Conservation (phyloP, 2,888 invertebrate genomes). For the Apamea crenata region DNA sequence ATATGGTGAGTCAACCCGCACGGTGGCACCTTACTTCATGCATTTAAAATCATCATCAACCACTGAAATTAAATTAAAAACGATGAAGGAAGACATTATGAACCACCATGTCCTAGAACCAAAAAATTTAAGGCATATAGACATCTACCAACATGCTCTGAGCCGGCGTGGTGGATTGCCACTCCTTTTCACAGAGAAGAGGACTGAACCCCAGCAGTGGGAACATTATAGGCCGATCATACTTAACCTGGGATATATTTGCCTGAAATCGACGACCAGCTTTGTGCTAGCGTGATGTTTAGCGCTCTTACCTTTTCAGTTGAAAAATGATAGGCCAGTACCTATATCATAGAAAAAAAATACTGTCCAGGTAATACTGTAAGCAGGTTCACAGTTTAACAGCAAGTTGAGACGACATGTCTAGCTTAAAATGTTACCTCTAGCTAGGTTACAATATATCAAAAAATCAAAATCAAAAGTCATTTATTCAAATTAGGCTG, state of each 20-base stretch:
- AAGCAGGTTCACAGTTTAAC: no score
- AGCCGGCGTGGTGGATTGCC: background rate
- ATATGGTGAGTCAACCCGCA: background rate
- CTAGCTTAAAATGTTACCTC: no score
- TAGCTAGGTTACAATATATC: no score
- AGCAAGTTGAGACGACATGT: no score
- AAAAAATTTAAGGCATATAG: background rate
- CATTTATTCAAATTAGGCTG: no score
- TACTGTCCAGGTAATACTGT: no score
- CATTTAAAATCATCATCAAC: background rate
- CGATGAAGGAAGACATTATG: background rate
- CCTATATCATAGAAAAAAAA: no score
- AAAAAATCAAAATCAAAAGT: no score
- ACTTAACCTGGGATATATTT: background rate
- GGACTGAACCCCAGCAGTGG: background rate
- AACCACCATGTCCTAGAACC: background rate
- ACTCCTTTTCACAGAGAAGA: background rate
- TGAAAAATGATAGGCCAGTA: background rate
- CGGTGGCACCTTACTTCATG: background rate
- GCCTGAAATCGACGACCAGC: background rate
- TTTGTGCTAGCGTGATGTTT: background rate
- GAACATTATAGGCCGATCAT: background rate
- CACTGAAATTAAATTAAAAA: background rate
- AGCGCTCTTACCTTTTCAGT: no score
- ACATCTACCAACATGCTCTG: background rate